A percentile compares a stretch with the other conserved stretches of the same genome.
Evolutionary conservation across 2,888 invertebrate species (phyloP).

Genomic region (Aphodius sticticus): DNA sequence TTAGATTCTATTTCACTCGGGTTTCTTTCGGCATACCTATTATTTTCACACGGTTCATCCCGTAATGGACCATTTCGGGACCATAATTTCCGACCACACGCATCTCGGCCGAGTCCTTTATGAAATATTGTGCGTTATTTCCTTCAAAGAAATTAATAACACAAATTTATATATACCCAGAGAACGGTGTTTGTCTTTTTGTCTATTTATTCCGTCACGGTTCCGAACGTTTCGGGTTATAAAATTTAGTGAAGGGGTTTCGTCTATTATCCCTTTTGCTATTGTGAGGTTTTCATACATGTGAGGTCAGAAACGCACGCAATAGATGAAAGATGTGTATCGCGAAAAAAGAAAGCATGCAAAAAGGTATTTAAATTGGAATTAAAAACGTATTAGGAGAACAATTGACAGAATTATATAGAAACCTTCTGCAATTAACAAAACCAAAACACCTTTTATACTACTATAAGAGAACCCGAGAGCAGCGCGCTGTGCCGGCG

Average conservation of each 20-base stretch:
- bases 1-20: conserved; percentile 30
- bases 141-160: conserved; percentile 30
- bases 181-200: conserved; percentile 20
- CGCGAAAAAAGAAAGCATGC: conserved; percentile 34
- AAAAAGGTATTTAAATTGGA: conserved; percentile 20
- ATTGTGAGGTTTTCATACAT: not conserved
- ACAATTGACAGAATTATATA: not conserved
- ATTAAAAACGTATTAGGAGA: conserved; percentile 4
- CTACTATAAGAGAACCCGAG: not conserved
- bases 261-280: not conserved
- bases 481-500: too few relatives aligned
- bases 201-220: conserved; percentile 18
- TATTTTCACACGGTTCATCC: conserved; percentile 34
- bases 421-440: not conserved
- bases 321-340: not conserved
- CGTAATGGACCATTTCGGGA: conserved; percentile 34
- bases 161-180: conserved; percentile 19
- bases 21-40: conserved; percentile 20
- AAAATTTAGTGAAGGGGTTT: not conserved
- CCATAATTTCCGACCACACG: conserved; percentile 43
- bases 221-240: conserved; percentile 15
- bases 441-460: not conserved
- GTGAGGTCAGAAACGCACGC: not conserved
- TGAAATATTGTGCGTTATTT: conserved; percentile 13
- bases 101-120: conserved; percentile 32